Evolutionary conservation across 2,888 invertebrate genomes (phyloP).

Genomic region (Eupeodes luniger): DNA sequence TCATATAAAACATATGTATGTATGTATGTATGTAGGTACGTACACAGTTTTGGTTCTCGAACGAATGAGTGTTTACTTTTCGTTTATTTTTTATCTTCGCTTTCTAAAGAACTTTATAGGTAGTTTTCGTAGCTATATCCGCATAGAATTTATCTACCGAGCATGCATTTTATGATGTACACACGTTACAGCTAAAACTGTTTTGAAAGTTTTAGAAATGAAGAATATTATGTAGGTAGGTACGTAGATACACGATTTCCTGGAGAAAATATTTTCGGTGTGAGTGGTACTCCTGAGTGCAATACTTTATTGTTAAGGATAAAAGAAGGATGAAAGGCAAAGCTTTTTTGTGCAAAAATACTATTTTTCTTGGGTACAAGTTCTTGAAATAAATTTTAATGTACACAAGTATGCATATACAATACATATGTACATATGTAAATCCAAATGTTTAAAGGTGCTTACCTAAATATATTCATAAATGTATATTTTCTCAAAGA

Average conservation of each 20-base stretch:
- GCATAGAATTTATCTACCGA: not conserved
- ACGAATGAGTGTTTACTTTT: not conserved
- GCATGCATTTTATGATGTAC: conserved; percentile 37
- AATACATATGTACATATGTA: too few species aligned
- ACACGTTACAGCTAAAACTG: conserved; percentile 30
- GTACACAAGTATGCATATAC: too few species aligned
- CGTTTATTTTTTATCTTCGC: not conserved
- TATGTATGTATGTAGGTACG: not conserved
- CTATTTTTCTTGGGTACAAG: not conserved
- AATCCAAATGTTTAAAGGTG: too few species aligned
- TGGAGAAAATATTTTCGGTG: conserved; percentile 4
- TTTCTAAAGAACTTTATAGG: conserved; percentile 2
- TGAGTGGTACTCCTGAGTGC: not conserved
- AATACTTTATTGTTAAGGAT: conserved; percentile 9
- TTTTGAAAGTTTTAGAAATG: conserved; percentile 40
- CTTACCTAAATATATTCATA: too few species aligned
- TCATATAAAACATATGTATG: too few species aligned
- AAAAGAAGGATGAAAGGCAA: not conserved
- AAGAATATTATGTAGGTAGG: not conserved
- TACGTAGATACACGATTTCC: conserved; percentile 10
- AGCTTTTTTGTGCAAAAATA: not conserved
- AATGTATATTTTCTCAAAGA: too few species aligned
- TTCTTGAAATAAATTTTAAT: too few species aligned
- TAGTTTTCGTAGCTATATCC: conserved; percentile 14
- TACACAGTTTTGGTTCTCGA: not conserved